phyloP scores from a whole-genome alignment of 2,888 invertebrate species.

The Conomelus anceps region DNA sequence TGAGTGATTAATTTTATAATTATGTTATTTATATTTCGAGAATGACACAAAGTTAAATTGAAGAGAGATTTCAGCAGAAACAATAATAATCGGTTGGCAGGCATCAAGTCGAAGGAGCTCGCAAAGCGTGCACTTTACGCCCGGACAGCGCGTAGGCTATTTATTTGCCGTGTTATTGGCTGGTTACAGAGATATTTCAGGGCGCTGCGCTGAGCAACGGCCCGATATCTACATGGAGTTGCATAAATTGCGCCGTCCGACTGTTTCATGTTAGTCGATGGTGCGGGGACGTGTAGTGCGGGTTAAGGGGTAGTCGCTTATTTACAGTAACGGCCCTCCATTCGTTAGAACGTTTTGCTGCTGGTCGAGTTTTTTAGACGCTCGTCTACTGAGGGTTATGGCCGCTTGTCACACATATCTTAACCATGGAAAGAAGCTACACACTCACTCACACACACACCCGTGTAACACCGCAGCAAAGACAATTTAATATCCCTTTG shows the following conservation, averaged over 20 bases:
- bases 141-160: background rate
- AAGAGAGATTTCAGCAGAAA: background rate
- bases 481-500: background rate
- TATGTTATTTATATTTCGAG: background rate
- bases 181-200: slow-evolving; percentile 22
- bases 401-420: slow-evolving; percentile 6
- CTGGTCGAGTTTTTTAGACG: background rate
- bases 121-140: background rate
- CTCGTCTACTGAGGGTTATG: background rate
- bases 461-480: background rate
- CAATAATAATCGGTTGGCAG: background rate
- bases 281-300: background rate
- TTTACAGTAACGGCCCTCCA: background rate
- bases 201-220: slow-evolving; percentile 16
- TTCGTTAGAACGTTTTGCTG: background rate
- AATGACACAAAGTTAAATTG: background rate
- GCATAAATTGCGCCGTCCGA: slow-evolving; percentile 23
- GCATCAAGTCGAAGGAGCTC: background rate
- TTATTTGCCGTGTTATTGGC: slow-evolving; percentile 22
- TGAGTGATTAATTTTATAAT: no score
- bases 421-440: background rate
- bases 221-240: slow-evolving; percentile 24
- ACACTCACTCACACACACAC: background rate
- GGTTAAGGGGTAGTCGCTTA: background rate
- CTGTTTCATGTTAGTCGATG: background rate